Percentiles rank a stretch among this genome's conserved stretches.
Evolutionary conservation across 2,113 vertebrate species (phyloP).

Genomic region (Edolisoma coerulescens): DNA sequence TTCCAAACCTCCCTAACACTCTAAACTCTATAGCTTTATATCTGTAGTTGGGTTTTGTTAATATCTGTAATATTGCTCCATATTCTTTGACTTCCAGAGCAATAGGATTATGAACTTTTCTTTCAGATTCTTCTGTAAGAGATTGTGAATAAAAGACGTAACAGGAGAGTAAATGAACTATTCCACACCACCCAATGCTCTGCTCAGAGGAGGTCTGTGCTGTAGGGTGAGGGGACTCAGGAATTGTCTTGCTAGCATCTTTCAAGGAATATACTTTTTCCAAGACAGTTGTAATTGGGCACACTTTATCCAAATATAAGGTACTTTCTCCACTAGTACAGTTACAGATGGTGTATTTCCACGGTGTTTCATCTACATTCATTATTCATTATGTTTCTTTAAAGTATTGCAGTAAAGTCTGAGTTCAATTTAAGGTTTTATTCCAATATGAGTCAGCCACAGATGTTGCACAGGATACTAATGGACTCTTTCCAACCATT

Average conservation of each 20-base stretch:
- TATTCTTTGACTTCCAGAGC: not conserved
- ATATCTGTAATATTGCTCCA: not conserved
- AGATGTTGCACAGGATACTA: not conserved
- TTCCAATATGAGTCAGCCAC: not conserved
- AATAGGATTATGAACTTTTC: not conserved
- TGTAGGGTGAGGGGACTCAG: not conserved
- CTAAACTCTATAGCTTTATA: not conserved
- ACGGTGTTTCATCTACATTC: not conserved
- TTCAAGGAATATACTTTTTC: not conserved
- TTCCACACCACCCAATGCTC: rapidly evolving
- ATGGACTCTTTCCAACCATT: not conserved
- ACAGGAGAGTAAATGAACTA: not conserved
- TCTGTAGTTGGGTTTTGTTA: not conserved
- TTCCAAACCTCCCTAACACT: not conserved
- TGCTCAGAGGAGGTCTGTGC: not conserved
- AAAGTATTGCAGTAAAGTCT: rapidly evolving
- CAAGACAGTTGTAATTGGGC: not conserved
- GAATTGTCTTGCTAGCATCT: not conserved
- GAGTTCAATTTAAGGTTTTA: not conserved
- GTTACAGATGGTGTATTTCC: not conserved
- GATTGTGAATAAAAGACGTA: not conserved
- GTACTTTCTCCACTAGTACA: not conserved
- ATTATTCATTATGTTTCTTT: not conserved
- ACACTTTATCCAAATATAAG: not conserved
- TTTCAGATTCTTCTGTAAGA: not conserved